phyloP scores from a whole-genome alignment of 1,140 invertebrate species.

The Myzus persicae region DNA sequence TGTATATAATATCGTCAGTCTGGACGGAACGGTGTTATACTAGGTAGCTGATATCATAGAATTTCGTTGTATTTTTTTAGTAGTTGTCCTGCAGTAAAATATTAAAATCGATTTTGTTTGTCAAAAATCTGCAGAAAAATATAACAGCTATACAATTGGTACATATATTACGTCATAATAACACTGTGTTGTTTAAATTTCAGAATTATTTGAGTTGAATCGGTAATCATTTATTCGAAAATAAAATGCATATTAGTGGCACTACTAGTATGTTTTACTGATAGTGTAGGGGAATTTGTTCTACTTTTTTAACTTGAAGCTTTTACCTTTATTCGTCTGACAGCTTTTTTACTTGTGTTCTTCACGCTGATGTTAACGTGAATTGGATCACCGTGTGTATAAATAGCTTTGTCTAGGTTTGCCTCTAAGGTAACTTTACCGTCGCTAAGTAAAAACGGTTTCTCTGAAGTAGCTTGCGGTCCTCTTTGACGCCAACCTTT shows the following conservation, averaged over 20 bases:
- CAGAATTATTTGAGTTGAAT: not conserved
- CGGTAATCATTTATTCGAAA: not conserved
- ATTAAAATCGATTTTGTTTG: not conserved
- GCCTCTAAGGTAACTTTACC: slow-evolving; percentile 83
- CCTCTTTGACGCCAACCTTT: slow-evolving; percentile 44
- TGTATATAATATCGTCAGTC: not conserved
- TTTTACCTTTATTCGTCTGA: slow-evolving; percentile 86
- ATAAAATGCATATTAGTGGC: not conserved
- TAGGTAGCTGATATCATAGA: not conserved
- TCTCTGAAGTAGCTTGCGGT: slow-evolving; percentile 69
- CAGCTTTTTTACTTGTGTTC: slow-evolving; percentile 95
- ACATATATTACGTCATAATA: not conserved
- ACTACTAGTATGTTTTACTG: not conserved
- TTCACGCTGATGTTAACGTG: slow-evolving; percentile 85
- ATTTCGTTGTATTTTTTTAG: not conserved
- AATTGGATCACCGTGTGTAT: slow-evolving; percentile 91
- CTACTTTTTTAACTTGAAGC: not conserved
- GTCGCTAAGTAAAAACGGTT: slow-evolving; percentile 71
- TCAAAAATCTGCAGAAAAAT: not conserved
- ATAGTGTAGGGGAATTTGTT: not conserved
- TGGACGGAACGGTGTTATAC: too few relatives aligned
- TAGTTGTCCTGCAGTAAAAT: not conserved
- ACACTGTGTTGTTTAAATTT: not conserved
- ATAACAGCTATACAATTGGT: not conserved
- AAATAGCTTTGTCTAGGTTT: slow-evolving; percentile 90